Base-by-base conservation (phyloP, 2,113 vertebrate species). In the Tapirus terrestris region DNA sequence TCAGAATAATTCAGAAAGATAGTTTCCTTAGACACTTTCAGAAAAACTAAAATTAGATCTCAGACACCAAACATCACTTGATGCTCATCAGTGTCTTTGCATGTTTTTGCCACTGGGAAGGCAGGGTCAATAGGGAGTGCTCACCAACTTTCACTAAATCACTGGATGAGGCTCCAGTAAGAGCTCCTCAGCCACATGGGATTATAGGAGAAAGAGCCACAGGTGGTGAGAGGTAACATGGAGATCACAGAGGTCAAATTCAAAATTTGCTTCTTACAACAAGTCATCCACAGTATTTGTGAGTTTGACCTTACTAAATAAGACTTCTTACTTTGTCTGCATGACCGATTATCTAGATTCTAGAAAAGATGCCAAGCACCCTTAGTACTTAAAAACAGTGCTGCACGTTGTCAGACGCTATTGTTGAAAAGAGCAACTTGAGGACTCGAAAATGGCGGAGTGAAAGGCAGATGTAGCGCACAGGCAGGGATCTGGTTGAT, bases 221-320 rank as follows among this genome's bases (percentile, higher is more conserved):
- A 53, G 6, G 7, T 33, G 18, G 27, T 73, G 21, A 73, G 39
- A 91, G 43, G 25, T 31, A 82, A 58, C 25, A 31, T 0, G 8
- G 48, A 84, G 33, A 6, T 95, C 83, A 29, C 51, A 84, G 33
- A 95, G 33, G 12, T 93, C 17, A 56, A 94, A 87, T 70, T 92
- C 36, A 51, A 79, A 36, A 23, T 77, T 67, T 39, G 29, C 68
- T 88, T 96, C 12, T 81, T 80, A 29, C 48, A 18, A 25, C 53
- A 76, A 87, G 21, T 90, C 36, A 87, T 12, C n/a, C 36, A 81
- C 14, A 23, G 11, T 48, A 56, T 88, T 48, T 85, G 48, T 51
- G 33, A 73, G 18, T 56, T 83, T 72, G 56, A 29, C 31, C 3
- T 36, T 36, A 51, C 36, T 60, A 79, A 96, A 72, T 16, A 27